Evolutionary conservation across 2,113 vertebrate genomes (phyloP).

Genomic region (Gobio gobio): DNA sequence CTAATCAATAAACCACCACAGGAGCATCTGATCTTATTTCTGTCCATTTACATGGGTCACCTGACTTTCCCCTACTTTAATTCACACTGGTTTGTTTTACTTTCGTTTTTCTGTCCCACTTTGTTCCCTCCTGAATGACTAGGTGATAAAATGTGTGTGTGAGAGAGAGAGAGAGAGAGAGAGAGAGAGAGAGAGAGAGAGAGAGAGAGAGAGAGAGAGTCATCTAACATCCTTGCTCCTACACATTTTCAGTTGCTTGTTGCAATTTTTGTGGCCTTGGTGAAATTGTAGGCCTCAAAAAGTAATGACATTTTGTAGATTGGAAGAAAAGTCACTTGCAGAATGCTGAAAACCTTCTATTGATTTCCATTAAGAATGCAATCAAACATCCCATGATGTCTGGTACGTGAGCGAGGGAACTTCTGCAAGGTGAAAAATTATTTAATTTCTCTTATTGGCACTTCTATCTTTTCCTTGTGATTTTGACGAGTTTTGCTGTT

Average conservation of each 20-base stretch:
- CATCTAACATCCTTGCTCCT: not conserved
- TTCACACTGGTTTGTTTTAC: slow-evolving; percentile 48
- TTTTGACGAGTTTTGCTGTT: slow-evolving; percentile 24
- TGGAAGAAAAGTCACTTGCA: slow-evolving; percentile 69
- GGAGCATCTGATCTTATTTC: slow-evolving; percentile 49
- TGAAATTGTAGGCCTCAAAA: slow-evolving; percentile 57
- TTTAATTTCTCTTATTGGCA: slow-evolving; percentile 69
- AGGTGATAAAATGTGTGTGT: not conserved
- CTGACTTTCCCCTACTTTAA: slow-evolving; percentile 15
- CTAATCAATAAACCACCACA: slow-evolving; percentile 72
- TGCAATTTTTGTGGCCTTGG: not conserved
- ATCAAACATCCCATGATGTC: slow-evolving; percentile 75
- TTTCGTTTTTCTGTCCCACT: slow-evolving; percentile 1
- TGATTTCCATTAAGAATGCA: slow-evolving; percentile 82
- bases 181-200: not conserved
- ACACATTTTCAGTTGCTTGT: not conserved
- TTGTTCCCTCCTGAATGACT: not conserved
- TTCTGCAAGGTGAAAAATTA: slow-evolving; percentile 66
- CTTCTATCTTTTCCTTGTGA: slow-evolving; percentile 48
- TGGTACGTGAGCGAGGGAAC: slow-evolving; percentile 56
- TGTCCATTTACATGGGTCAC: slow-evolving; percentile 35
- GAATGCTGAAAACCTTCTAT: slow-evolving; percentile 70
- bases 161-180: not conserved
- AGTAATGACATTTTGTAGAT: slow-evolving; percentile 77
- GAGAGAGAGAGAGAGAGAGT: not conserved